Evolutionary conservation across 2,797 vertebrate genomes (phyloP), one percentile per base, ranked within the genome.

Genomic region (Melanotaenia pygmaea): DNA sequence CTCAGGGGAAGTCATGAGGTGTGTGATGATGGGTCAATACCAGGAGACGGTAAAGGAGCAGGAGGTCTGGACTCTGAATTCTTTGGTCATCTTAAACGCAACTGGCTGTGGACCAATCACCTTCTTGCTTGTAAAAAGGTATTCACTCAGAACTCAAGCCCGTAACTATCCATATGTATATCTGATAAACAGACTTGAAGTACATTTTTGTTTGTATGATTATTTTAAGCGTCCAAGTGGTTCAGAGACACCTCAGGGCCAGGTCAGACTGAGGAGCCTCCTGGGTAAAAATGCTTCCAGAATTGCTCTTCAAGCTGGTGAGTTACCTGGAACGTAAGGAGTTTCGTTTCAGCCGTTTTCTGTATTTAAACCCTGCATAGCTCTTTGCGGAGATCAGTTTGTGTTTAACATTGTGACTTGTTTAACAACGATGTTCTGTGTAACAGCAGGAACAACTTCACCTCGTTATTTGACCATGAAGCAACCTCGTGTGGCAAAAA

Each of bases 91-190:
- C 91, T 99, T 3, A 99, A 99, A 82, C 96, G 98, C 26, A 99
- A 99, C 70, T 99, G 98, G 98, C 90, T 97, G 74, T 99, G 98
- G 98, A 99, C 97, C 67, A 97, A 94, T 85, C 96, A 96, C 65
- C 94, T 98, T 12, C 95, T 98, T 1, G 38, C 53, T 22, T 59
- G 35, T 59, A 89, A 73, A 70, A 32, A 26, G 24, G 91, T 93
- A 74, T 0, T 53, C 16, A 1, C 6, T 1, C 5, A 60, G 1
- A 53, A 38, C 18, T 40, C 8, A 63, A 56, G 53, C 13, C 2
- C 7, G 6, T 56, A 56, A 56, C 26, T 18, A 3, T 18, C 7
- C 18, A 1, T 37, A 11, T 13, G 13, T 22, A 13, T 14, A 11
- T 56, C 24, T 14, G 34, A 35, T 13, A 11, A 24, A 50, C 18